Percentiles rank a stretch among this genome's conserved stretches.
Evolutionary conservation across 2,797 vertebrate genomes (phyloP).

Genomic region (Ctenochaetus hawaiiensis): DNA sequence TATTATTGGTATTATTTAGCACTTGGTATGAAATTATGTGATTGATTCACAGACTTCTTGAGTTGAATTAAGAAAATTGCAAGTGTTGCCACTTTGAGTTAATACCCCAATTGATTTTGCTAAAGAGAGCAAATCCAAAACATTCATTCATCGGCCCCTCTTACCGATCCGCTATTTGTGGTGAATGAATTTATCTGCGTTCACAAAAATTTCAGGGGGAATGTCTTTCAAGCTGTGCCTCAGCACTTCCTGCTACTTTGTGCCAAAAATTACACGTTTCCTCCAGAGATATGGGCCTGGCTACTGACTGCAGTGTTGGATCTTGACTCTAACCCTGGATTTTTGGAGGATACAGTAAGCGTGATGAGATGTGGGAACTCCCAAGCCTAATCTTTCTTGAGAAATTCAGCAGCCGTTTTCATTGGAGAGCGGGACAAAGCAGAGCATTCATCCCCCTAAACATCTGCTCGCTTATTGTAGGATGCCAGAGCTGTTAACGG

Average conservation of each 20-base stretch:
- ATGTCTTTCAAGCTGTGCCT: neutral
- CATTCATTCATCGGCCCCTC: conserved; percentile 7
- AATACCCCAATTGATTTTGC: conserved; percentile 42
- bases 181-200: conserved; percentile 27
- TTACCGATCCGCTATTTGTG: conserved; percentile 7
- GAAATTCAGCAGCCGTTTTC: conserved; percentile 68
- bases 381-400: conserved; percentile 70
- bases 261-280: conserved; percentile 46
- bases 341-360: conserved; percentile 56
- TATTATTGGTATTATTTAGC: conserved; percentile 28
- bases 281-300: conserved; percentile 40
- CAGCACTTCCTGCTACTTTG: conserved; percentile 39
- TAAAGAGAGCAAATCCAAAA: conserved; percentile 27
- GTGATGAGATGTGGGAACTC: conserved; percentile 78
- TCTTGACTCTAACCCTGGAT: conserved; percentile 51
- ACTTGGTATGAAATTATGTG: conserved; percentile 18
- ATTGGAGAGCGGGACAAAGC: conserved; percentile 63
- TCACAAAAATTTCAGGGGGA: neutral
- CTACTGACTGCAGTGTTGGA: conserved; percentile 41
- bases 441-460: conserved; percentile 67
- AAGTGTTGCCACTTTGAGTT: conserved; percentile 37
- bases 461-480: conserved; percentile 75
- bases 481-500: conserved; percentile 55
- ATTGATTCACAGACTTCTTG: conserved; percentile 36
- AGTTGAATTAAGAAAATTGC: conserved; percentile 40